phyloP scores from a whole-genome alignment of 2,113 vertebrate species.

The Bothrops jararaca region DNA sequence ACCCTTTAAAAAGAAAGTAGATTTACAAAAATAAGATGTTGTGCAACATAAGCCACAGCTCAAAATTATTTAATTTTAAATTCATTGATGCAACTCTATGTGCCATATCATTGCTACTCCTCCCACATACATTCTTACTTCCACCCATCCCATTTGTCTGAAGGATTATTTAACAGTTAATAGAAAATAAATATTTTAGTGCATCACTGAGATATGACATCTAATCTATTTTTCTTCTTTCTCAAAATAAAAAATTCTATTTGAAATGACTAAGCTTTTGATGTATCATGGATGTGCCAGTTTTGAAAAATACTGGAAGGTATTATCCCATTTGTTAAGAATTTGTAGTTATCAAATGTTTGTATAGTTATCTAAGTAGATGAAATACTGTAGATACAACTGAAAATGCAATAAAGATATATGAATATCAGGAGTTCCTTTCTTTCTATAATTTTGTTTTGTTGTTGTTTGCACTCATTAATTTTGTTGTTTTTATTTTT shows the following conservation, averaged over 20 bases:
- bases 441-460: neutral
- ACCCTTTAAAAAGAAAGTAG: neutral
- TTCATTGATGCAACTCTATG: neutral
- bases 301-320: neutral
- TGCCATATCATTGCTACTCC: neutral
- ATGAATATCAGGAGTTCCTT: neutral
- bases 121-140: neutral
- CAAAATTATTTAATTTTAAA: neutral
- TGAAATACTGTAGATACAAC: neutral
- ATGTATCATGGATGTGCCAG: neutral
- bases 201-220: neutral
- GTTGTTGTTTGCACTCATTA: neutral
- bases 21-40: neutral
- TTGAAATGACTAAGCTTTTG: neutral
- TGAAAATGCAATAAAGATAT: neutral
- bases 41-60: neutral
- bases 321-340: neutral
- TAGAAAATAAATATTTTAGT: neutral
- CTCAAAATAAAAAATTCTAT: neutral
- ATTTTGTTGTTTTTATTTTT: neutral
- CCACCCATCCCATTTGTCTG: neutral
- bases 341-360: neutral
- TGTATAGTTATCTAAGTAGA: neutral
- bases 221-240: neutral
- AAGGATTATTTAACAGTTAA: neutral